Conservation (phyloP, 2,888 invertebrate species). For the Caenorhabditis zanzibari region DNA sequence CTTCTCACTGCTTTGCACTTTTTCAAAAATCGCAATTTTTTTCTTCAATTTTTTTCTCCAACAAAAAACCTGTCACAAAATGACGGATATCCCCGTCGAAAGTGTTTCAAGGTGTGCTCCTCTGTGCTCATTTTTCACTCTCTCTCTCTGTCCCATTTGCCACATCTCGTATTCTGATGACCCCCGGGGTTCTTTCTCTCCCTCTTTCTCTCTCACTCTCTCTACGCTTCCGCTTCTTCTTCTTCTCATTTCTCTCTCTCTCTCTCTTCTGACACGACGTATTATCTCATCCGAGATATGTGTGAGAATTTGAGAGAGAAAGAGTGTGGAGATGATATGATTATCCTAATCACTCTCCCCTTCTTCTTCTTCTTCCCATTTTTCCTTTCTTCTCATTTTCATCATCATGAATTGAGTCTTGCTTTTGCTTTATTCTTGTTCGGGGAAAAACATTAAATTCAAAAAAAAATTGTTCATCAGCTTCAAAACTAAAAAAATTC, state of each 20-base stretch:
- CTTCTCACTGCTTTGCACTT: conserved; percentile 13
- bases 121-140: conserved; percentile 3
- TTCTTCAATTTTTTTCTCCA: too few relatives aligned
- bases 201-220: conserved; percentile 9
- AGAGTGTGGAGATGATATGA: conserved; percentile 65
- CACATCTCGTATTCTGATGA: conserved; percentile 51
- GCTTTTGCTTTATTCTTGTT: neutral
- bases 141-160: neutral
- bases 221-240: conserved; percentile 4
- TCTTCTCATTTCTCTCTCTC: conserved; percentile 10
- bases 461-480: too few relatives aligned
- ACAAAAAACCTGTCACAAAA: conserved; percentile 7
- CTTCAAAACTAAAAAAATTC: too few relatives aligned
- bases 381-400: conserved; percentile 17
- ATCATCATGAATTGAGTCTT: neutral
- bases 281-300: conserved; percentile 23
- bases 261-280: conserved; percentile 36
- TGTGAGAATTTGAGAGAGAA: conserved; percentile 24
- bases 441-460: too few relatives aligned
- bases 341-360: conserved; percentile 65
- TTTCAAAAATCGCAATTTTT: conserved; percentile 12
- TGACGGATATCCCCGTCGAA: conserved; percentile 10
- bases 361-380: conserved; percentile 38
- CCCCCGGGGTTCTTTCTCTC: conserved; percentile 33
- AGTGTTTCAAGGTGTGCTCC: conserved; percentile 1